Percentiles rank a stretch among this genome's conserved stretches.
These are phyloP conservation scores for Melanogrammus aeglefinus DNA, from an alignment of 2,797 vertebrate species.

Conservation along the genomic window DNA sequence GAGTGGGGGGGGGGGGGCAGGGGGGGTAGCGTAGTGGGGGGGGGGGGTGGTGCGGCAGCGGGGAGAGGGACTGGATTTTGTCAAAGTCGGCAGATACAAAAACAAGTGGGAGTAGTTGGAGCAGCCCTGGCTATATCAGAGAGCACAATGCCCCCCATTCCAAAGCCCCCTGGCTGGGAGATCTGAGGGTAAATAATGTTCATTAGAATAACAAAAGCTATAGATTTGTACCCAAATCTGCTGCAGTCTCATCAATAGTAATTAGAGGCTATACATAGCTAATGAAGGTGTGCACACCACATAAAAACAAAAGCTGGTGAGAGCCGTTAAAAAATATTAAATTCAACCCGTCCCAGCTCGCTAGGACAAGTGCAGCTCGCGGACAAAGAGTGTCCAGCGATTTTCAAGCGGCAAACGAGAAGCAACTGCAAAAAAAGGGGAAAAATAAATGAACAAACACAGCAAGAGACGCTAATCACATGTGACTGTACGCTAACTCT, in stretches of 20 bases:
- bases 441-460: neutral
- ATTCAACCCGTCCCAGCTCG: constrained; percentile 46
- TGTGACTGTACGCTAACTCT: constrained; percentile 5
- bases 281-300: constrained; percentile 72
- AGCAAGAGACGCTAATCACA: constrained; percentile 12
- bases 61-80: constrained; percentile 57
- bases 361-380: constrained; percentile 42
- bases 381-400: constrained; percentile 17
- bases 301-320: constrained; percentile 63
- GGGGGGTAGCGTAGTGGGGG: no score
- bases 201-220: constrained; percentile 81
- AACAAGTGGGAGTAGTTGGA: constrained; percentile 71
- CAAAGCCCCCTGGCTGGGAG: constrained; percentile 69
- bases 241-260: constrained; percentile 75
- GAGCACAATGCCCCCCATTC: constrained; percentile 64
- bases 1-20: neutral
- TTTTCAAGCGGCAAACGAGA: constrained; percentile 31
- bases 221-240: constrained; percentile 77
- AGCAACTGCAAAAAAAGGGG: constrained; percentile 16
- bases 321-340: constrained; percentile 24
- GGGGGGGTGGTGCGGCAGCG: constrained; percentile 3
- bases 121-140: constrained; percentile 57
- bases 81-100: constrained; percentile 67
- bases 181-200: constrained; percentile 76
- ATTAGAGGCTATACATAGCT: constrained; percentile 78